phyloP scores from a whole-genome alignment of 2,797 vertebrate species.

The Acanthopagrus latus region DNA sequence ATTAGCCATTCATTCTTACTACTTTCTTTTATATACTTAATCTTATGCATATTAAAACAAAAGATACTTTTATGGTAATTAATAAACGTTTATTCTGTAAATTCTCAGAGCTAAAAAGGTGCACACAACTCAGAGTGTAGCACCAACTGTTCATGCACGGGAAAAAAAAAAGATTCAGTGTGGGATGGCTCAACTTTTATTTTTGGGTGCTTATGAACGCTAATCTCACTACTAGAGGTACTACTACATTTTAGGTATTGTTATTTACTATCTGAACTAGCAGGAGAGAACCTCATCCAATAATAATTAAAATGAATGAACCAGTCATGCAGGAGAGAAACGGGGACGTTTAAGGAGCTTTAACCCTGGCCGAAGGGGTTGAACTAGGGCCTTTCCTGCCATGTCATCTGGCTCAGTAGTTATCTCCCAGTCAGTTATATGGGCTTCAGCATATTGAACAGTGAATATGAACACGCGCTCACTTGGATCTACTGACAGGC shows the following conservation, averaged over 20 bases:
- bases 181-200: not conserved
- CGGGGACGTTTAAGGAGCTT: constrained; percentile 45
- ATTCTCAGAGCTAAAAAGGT: not conserved
- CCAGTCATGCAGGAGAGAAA: constrained; percentile 12
- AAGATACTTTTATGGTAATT: not conserved
- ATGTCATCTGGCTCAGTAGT: constrained; percentile 74
- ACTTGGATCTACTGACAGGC: constrained; percentile 67
- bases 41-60: not conserved
- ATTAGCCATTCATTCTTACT: not conserved
- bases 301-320: constrained; percentile 49
- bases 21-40: not conserved
- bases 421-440: constrained; percentile 74
- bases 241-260: not conserved
- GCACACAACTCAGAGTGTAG: not conserved
- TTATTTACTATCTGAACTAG: not conserved
- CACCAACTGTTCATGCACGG: not conserved
- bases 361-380: constrained; percentile 47
- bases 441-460: constrained; percentile 78
- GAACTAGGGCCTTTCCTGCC: constrained; percentile 54
- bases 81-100: not conserved
- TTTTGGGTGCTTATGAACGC: not conserved
- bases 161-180: constrained; percentile 11
- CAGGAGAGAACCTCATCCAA: constrained; percentile 32
- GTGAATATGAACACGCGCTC: constrained; percentile 72
- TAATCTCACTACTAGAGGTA: not conserved